These are phyloP conservation scores for Procambarus virginalis DNA, from an alignment of 1,140 invertebrate species.

Conservation along the genomic window DNA sequence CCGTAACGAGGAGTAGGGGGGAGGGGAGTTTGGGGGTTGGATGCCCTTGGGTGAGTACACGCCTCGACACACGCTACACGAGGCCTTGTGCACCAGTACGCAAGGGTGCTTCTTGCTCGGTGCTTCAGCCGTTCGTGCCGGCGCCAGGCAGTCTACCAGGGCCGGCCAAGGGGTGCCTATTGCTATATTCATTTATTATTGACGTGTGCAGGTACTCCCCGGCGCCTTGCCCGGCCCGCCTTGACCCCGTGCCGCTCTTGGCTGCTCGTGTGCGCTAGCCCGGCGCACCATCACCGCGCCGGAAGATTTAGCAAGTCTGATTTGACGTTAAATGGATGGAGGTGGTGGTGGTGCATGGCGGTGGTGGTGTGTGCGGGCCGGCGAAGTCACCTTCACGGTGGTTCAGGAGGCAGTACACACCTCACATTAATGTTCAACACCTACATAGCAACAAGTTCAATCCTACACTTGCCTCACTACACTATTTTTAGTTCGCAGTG, in stretches of 20 bases:
- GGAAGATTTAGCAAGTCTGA: not conserved
- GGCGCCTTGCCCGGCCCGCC: too few species aligned
- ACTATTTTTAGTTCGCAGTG: not conserved
- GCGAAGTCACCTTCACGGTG: conserved; percentile 28
- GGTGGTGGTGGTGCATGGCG: not conserved
- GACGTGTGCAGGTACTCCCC: too few species aligned
- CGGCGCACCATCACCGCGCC: too few species aligned
- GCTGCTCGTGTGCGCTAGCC: not conserved
- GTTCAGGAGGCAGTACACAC: not conserved
- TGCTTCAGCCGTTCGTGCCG: not conserved
- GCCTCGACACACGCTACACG: not conserved
- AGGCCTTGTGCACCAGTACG: not conserved
- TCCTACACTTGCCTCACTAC: not conserved
- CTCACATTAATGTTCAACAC: not conserved
- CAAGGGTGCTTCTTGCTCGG: not conserved
- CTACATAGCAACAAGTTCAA: not conserved
- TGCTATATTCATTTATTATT: too few species aligned
- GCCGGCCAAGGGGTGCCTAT: not conserved
- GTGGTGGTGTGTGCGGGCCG: not conserved
- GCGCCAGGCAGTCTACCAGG: conserved; percentile 30
- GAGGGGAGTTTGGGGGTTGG: too few species aligned
- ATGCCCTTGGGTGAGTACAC: too few species aligned
- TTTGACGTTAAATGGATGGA: not conserved
- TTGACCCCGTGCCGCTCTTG: too few species aligned
- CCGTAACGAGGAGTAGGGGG: too few species aligned